Base-by-base conservation (phyloP, 2,888 invertebrate species). In the Cheilosia soror region DNA sequence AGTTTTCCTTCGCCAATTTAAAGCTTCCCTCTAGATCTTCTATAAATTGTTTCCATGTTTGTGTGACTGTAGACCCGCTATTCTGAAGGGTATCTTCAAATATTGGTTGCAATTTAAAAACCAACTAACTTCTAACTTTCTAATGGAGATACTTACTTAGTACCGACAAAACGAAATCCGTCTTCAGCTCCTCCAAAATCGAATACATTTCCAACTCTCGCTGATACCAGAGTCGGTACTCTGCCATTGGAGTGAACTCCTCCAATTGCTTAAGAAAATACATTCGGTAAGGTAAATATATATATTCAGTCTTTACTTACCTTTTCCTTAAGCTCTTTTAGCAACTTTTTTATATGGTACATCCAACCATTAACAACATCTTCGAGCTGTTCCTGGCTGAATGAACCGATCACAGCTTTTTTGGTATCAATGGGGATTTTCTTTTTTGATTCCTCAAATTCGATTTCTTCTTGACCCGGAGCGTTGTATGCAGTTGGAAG, bases 161-260 rank as follows among this genome's bases (percentile, higher is more conserved):
- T 2, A 91, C 89, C 2, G 89, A 80, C n/a, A 88, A 47, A 5
- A 92, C 92, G 81, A 92, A 92, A 0, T 95, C 95, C 47, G 96
- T 95, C 89, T 96, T 96, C 47, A 98, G 92, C 90, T 98, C 97
- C 88, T 98, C 97, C 27, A 96, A 94, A 0, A 97, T 92, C 31
- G 96, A 93, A 75, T 97, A 96, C 27, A 97, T 93, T 69, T 96
- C 95, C 0, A 95, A 94, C 90, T 97, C 96, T 85, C 96, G 93
- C 89, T 96, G 95, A 66, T 96, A 94, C 98, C 98, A 98, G 89
- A 96, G 96, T 82, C 95, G 95, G 89, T 96, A 96, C 90, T 98
- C 98, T 0, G 96, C 95, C 71, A 98, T 94, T 0, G 98, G 97
- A 0, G 96, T 96, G 79, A 95, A 94, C 0, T 96, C 96, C 57